Conservation (phyloP, 2,888 invertebrate species). For the Emmelina monodactyla region DNA sequence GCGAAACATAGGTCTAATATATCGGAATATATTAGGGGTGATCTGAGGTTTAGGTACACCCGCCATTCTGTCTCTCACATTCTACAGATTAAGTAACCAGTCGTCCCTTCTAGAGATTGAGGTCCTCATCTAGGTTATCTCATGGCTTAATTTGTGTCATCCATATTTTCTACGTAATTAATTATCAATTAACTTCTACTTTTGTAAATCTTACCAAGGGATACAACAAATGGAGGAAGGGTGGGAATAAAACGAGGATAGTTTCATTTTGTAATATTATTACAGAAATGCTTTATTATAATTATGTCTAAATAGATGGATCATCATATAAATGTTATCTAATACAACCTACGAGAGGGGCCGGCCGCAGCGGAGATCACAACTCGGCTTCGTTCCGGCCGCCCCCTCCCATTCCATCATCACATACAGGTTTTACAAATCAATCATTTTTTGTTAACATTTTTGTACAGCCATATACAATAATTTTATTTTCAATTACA, state of each 20-base stretch:
- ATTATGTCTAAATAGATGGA: slow-evolving; percentile 72
- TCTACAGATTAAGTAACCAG: too few species aligned
- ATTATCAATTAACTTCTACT: too few species aligned
- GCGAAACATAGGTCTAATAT: too few species aligned
- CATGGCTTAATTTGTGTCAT: too few species aligned
- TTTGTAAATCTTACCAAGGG: too few species aligned
- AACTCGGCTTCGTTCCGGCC: slow-evolving; percentile 39
- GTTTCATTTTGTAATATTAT: slow-evolving; percentile 66
- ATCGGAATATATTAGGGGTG: too few species aligned
- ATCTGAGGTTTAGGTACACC: too few species aligned
- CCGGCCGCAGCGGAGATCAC: slow-evolving; percentile 39
- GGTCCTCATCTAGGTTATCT: too few species aligned
- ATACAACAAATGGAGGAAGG: too few species aligned
- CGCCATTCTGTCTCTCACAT: too few species aligned
- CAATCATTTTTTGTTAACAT: slow-evolving; percentile 58
- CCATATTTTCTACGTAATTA: too few species aligned
- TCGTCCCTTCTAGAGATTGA: too few species aligned
- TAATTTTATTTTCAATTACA: slow-evolving; percentile 67
- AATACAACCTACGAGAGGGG: slow-evolving; percentile 59
- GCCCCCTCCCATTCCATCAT: slow-evolving; percentile 55
- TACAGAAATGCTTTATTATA: slow-evolving; percentile 73
- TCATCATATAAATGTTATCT: slow-evolving; percentile 68
- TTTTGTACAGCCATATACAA: slow-evolving; percentile 69
- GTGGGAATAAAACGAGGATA: slow-evolving; percentile 40
- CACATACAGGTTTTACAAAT: slow-evolving; percentile 62